Conservation (phyloP, 2,888 invertebrate genomes). For the Odontocerum albicorne region DNA sequence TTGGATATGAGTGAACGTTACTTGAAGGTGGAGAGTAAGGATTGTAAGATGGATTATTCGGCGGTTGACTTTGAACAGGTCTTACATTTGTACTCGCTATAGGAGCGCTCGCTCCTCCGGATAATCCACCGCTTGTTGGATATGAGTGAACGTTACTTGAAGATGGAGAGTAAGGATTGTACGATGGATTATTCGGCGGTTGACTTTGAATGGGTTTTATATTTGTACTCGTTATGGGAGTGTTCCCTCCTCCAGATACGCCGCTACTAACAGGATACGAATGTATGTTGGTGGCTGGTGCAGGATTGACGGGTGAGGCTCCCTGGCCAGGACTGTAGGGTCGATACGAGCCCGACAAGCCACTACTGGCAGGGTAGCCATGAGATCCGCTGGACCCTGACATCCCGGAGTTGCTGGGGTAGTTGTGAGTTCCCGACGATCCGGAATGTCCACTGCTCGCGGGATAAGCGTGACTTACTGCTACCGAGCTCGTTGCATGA, state of each 20-base stretch:
- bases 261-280: conserved; percentile 12
- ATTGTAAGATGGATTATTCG: not conserved
- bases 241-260: conserved; percentile 1
- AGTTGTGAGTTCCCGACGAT: not conserved
- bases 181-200: not conserved
- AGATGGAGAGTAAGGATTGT: not conserved
- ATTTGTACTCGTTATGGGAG: not conserved
- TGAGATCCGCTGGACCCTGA: conserved; percentile 7
- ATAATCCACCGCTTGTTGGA: conserved; percentile 12
- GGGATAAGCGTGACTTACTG: not conserved
- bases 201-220: conserved; percentile 1
- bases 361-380: conserved; percentile 14
- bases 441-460: not conserved
- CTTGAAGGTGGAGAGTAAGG: not conserved
- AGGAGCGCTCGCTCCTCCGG: conserved; percentile 1
- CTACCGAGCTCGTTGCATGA: not conserved
- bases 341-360: conserved; percentile 16
- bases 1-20: conserved; percentile 20
- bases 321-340: not conserved
- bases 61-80: not conserved
- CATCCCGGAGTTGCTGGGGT: not conserved
- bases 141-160: conserved; percentile 10
- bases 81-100: not conserved
- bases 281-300: not conserved
- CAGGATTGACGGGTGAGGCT: not conserved